These are phyloP conservation scores for Megalops atlanticus DNA, from an alignment of 2,113 vertebrate species.

Conservation along the genomic window DNA sequence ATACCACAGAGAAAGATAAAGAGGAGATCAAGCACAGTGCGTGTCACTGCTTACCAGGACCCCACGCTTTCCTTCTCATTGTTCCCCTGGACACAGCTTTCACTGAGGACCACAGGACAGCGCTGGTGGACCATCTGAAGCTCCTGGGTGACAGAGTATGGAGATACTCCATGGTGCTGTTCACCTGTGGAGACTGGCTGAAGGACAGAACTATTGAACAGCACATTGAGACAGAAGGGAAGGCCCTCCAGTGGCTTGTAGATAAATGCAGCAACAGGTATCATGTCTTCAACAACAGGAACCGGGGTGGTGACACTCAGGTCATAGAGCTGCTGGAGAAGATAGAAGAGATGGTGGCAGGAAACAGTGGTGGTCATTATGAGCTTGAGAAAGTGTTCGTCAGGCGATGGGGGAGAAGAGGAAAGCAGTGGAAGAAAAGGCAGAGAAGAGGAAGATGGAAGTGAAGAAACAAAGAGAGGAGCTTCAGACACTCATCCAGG, in stretches of 20 bases:
- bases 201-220: too few relatives aligned
- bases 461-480: slow-evolving; percentile 16
- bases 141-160: slow-evolving; percentile 30
- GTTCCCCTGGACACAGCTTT: slow-evolving; percentile 12
- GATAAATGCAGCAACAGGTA: slow-evolving; percentile 37
- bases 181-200: too few relatives aligned
- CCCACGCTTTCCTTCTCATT: slow-evolving; percentile 33
- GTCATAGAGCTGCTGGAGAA: slow-evolving; percentile 29
- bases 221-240: too few relatives aligned
- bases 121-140: slow-evolving; percentile 29
- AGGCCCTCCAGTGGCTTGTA: slow-evolving; percentile 28
- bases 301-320: slow-evolving; percentile 18
- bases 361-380: not conserved
- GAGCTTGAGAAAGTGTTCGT: too few relatives aligned
- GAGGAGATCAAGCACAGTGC: slow-evolving; percentile 29
- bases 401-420: slow-evolving; percentile 37
- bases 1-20: slow-evolving; percentile 18
- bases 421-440: slow-evolving; percentile 25
- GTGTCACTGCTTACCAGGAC: slow-evolving; percentile 27
- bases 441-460: slow-evolving; percentile 12
- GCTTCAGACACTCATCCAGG: too few relatives aligned
- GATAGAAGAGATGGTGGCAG: slow-evolving; percentile 35
- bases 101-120: not conserved
- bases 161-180: slow-evolving; percentile 24
- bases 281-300: slow-evolving; percentile 25